Evolutionary conservation across 1,140 invertebrate species (phyloP).

Genomic region (Brachystomella parvula): DNA sequence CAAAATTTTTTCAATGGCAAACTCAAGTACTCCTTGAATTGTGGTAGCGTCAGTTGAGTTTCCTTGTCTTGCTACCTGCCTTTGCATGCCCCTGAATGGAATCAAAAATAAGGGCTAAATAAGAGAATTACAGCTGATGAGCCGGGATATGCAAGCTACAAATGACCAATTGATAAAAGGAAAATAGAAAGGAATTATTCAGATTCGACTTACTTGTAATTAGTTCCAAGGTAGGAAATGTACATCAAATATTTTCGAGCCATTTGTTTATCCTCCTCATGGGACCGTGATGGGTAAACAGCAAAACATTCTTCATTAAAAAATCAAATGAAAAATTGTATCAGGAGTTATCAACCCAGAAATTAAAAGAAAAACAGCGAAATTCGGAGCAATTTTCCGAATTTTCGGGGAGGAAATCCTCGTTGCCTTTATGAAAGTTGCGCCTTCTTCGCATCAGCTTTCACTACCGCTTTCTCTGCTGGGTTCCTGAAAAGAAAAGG

Average conservation of each 20-base stretch:
- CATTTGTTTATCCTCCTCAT: no score
- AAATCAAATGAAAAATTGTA: no score
- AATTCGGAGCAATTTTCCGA: no score
- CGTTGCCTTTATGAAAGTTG: no score
- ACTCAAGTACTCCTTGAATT: slow-evolving; percentile 34
- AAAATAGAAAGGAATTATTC: neutral
- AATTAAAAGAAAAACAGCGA: no score
- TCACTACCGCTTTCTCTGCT: no score
- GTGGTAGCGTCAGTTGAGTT: slow-evolving; percentile 7
- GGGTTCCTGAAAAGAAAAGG: no score
- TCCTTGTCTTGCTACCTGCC: neutral
- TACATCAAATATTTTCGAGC: slow-evolving; percentile 19
- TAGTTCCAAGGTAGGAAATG: slow-evolving; percentile 34
- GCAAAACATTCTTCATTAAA: no score
- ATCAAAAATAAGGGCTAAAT: neutral
- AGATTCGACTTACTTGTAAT: slow-evolving; percentile 26
- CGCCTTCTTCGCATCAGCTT: no score
- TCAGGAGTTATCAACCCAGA: no score
- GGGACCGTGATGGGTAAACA: no score
- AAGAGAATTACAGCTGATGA: neutral
- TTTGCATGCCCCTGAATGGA: slow-evolving; percentile 26
- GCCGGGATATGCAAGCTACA: neutral
- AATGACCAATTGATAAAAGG: neutral
- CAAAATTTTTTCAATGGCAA: slow-evolving; percentile 20
- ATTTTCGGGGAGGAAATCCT: no score